phyloP scores from a whole-genome alignment of 2,113 vertebrate species.

The Scatophagus argus region DNA sequence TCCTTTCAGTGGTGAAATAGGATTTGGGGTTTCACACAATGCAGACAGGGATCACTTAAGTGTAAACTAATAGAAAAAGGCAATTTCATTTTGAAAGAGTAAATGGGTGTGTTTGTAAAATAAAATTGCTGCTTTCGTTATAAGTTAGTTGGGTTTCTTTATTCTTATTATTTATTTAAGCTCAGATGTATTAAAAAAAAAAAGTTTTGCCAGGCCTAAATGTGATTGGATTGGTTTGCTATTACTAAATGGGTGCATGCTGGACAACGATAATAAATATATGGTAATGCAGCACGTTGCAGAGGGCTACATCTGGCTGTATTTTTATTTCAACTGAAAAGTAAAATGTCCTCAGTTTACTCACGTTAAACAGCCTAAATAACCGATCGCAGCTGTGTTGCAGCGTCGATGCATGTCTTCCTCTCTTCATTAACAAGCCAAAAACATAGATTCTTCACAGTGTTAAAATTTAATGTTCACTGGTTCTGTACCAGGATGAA shows the following conservation, averaged over 20 bases:
- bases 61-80: neutral
- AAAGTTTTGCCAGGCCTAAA: constrained; percentile 9
- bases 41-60: neutral
- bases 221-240: constrained; percentile 19
- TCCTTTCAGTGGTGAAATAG: neutral
- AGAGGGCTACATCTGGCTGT: constrained; percentile 4
- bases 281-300: too few relatives aligned
- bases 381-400: constrained; percentile 4
- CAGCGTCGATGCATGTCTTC: neutral
- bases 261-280: neutral
- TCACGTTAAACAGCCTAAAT: constrained; percentile 18
- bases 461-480: constrained; percentile 12
- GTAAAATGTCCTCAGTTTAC: constrained; percentile 10
- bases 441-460: constrained; percentile 1
- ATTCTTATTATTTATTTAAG: too few relatives aligned
- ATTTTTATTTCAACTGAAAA: constrained; percentile 29
- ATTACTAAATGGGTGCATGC: constrained; percentile 6
- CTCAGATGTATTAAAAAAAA: neutral
- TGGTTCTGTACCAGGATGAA: constrained; percentile 29
- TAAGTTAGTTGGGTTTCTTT: neutral
- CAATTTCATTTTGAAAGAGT: neutral
- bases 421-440: constrained; percentile 15
- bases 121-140: neutral
- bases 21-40: neutral
- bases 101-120: neutral